A percentile compares a stretch with the other conserved stretches of the same genome.
Conservation (phyloP, 2,797 vertebrate species). For the Syngnathus acus region DNA sequence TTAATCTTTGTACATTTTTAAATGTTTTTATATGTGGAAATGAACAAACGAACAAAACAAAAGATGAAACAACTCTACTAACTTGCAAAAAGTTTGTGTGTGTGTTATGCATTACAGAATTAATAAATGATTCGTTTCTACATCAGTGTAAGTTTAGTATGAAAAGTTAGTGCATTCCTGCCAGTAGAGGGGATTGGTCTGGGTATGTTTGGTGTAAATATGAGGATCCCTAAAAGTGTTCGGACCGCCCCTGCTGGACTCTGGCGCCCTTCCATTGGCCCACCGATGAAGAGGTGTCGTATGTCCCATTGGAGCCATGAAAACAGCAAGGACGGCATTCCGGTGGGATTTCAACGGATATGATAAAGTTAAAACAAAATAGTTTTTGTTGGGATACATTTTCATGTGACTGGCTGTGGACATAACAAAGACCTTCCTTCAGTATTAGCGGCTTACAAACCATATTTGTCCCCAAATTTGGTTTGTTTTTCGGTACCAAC, state of each 20-base stretch:
- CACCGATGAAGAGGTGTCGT: constrained; percentile 18
- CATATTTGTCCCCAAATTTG: too few relatives aligned
- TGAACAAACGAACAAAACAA: too few relatives aligned
- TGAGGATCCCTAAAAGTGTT: constrained; percentile 11
- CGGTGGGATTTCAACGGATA: neutral
- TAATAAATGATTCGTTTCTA: neutral
- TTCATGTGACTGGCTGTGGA: neutral
- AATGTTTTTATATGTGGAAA: too few relatives aligned
- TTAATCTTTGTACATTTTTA: too few relatives aligned
- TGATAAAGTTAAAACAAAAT: neutral
- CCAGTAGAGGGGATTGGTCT: constrained; percentile 42
- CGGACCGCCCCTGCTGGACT: constrained; percentile 15
- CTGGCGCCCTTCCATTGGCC: constrained; percentile 37
- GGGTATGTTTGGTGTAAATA: neutral
- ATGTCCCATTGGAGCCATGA: constrained; percentile 37
- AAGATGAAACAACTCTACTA: too few relatives aligned
- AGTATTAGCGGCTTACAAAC: neutral
- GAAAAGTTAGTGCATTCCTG: neutral
- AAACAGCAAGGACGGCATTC: constrained; percentile 10
- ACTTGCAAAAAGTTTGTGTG: too few relatives aligned
- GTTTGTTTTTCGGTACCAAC: neutral
- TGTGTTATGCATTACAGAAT: too few relatives aligned
- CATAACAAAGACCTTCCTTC: too few relatives aligned
- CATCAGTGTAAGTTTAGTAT: neutral
- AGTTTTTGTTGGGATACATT: neutral